These are phyloP conservation scores for Brachyhypopomus occidentalis DNA, from an alignment of 2,113 vertebrate genomes.

Conservation along the genomic window DNA sequence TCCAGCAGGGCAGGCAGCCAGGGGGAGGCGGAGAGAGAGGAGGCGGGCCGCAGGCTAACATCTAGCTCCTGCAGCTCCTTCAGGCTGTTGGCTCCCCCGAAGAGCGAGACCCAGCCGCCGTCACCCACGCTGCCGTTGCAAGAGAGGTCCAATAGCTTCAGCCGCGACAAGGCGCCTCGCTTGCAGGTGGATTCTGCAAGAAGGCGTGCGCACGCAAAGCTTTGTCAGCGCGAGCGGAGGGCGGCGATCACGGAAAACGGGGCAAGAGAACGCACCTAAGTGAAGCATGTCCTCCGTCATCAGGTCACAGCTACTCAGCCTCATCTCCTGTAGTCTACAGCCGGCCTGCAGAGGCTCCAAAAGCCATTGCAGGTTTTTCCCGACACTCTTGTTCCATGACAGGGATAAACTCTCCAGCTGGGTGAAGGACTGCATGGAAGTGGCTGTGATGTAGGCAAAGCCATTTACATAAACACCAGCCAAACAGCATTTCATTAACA, in stretches of 20 bases:
- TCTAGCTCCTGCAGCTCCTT: slow-evolving; percentile 79
- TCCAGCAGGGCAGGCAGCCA: slow-evolving; percentile 78
- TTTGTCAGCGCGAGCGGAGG: background rate
- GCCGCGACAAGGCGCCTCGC: slow-evolving; percentile 68
- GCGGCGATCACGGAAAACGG: background rate
- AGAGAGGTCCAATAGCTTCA: slow-evolving; percentile 80
- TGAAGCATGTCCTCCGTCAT: slow-evolving; percentile 76
- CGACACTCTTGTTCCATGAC: slow-evolving; percentile 90
- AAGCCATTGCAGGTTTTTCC: slow-evolving; percentile 80
- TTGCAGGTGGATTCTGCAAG: slow-evolving; percentile 69
- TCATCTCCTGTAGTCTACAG: slow-evolving; percentile 74
- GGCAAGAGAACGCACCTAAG: slow-evolving; percentile 71
- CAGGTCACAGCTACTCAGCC: slow-evolving; percentile 88
- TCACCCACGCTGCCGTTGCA: slow-evolving; percentile 78
- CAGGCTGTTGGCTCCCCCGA: slow-evolving; percentile 68
- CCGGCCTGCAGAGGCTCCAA: slow-evolving; percentile 75
- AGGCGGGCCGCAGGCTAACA: slow-evolving; percentile 76
- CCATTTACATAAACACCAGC: slow-evolving; percentile 33
- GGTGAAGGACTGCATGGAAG: slow-evolving; percentile 73
- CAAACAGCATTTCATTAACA: background rate
- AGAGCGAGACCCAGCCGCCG: slow-evolving; percentile 76
- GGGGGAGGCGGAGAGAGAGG: slow-evolving; percentile 61
- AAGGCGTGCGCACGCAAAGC: slow-evolving; percentile 38
- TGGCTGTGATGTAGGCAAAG: slow-evolving; percentile 68
- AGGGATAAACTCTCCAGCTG: slow-evolving; percentile 80